Base-by-base conservation (phyloP, 1,140 invertebrate genomes). In the Dendrolimus punctatus region DNA sequence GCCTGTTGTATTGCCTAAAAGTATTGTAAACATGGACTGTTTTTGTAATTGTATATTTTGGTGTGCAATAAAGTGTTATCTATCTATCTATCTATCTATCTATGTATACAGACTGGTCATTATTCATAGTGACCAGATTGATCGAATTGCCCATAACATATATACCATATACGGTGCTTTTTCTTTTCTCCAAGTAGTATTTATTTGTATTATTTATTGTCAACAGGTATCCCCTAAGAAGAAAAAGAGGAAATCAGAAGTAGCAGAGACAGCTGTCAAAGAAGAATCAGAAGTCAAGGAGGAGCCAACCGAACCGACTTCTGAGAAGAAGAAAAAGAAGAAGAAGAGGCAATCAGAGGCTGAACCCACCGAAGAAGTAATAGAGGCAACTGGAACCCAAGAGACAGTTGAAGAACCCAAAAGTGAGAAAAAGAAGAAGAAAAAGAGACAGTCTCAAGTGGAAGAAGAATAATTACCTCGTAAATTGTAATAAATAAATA, bases 321-420 rank as follows among this genome's bases (percentile, higher is more conserved):
- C 73, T 6, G 79, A 81, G 52, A 85, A 87, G 55, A 87, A 87
- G 58, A 87, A 87, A 53, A 87, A 86, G 61, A 87, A 86, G 61
- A 83, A 80, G 62, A 85, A 82, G 44, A 41, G 45, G 48, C 3
- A 8, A 39, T 39, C 57, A 48, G 60, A 58, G 52, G 57, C 53
- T 10, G 57, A 58, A 53, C 39, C 50, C 9, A 51, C 47, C 39
- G 41, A 42, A 42, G n/a, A 23, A 10, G 49, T 23, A 36, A n/a
- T 8, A 8, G 52, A 55, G 23, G n/a, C 40, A 23, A 40, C 46
- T 8, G 10, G 43, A 49, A 5, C 47, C n/a, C 49, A 49, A 5
- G 6, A 51, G 7, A 9, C 40, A 6, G 8, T 45, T 6, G 57
- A 59, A 9, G 57, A 59, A 40, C 57, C 57, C 5, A 59, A 59